These are phyloP conservation scores for Matsumurasca onukii DNA, from an alignment of 1,140 invertebrate genomes.

Conservation along the genomic window DNA sequence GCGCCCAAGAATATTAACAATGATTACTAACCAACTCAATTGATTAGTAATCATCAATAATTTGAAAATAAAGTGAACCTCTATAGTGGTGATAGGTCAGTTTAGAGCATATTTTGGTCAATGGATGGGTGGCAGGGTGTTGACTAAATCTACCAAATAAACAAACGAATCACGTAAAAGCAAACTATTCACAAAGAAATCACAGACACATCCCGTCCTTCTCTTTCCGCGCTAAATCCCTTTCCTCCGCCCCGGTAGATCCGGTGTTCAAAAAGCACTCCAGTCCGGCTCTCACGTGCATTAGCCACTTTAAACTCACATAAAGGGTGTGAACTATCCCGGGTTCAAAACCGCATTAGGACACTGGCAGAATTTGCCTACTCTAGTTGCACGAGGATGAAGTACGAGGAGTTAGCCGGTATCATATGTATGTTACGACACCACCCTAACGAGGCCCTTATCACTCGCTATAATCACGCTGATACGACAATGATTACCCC, in stretches of 20 bases:
- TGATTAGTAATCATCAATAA: too few species aligned
- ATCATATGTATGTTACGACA: conserved; percentile 1
- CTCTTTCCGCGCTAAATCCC: too few species aligned
- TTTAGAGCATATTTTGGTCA: too few species aligned
- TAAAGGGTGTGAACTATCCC: conserved; percentile 2
- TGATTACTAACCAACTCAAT: too few species aligned
- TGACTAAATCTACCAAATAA: too few species aligned
- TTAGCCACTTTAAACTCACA: conserved; percentile 5
- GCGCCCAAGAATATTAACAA: too few species aligned
- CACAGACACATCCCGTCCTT: too few species aligned
- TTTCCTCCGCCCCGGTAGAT: background rate
- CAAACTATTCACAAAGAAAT: too few species aligned
- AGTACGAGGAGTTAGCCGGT: conserved; percentile 18
- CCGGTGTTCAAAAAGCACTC: conserved; percentile 4
- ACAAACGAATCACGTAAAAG: too few species aligned
- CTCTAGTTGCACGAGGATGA: conserved; percentile 12
- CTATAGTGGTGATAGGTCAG: too few species aligned
- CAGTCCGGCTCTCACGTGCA: background rate
- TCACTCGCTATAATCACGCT: conserved; percentile 17
- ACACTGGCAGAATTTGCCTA: background rate
- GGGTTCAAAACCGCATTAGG: conserved; percentile 7
- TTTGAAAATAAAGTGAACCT: too few species aligned
- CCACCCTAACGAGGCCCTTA: conserved; percentile 11
- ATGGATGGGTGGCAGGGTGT: too few species aligned
- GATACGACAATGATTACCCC: conserved; percentile 16